Conservation (phyloP, 2,888 invertebrate species). For the Drosophila basisetae region DNA sequence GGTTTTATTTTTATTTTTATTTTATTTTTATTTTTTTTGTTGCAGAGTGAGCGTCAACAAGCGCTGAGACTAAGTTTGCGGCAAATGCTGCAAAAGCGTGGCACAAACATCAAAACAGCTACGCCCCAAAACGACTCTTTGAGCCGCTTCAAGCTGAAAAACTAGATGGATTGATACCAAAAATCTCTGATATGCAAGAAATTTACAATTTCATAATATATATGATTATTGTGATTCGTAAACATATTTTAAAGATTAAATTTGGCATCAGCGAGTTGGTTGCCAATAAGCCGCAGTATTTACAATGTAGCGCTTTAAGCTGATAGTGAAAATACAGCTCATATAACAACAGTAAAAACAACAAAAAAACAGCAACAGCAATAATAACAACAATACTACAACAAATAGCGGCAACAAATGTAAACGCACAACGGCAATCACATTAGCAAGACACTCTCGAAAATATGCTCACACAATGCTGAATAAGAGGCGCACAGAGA, state of each 20-base stretch:
- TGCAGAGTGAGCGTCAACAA: slow-evolving; percentile 36
- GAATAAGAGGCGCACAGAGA: slow-evolving; percentile 43
- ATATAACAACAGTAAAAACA: slow-evolving; percentile 20
- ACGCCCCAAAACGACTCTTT: slow-evolving; percentile 17
- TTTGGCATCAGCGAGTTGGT: background rate
- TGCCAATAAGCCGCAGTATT: slow-evolving; percentile 9
- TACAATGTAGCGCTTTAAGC: slow-evolving; percentile 18
- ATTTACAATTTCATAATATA: fast-evolving
- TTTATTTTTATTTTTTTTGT: slow-evolving; percentile 14
- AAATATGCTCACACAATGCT: slow-evolving; percentile 40
- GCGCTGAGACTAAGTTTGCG: slow-evolving; percentile 3
- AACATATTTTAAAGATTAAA: background rate
- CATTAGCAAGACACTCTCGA: slow-evolving; percentile 36
- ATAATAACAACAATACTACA: slow-evolving; percentile 4
- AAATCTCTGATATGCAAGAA: no score
- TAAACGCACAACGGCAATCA: slow-evolving; percentile 51
- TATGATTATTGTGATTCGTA: background rate
- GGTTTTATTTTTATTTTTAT: slow-evolving; percentile 4
- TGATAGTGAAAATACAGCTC: slow-evolving; percentile 54
- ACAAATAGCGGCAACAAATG: background rate
- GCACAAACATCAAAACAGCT: slow-evolving; percentile 17
- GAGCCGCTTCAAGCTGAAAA: slow-evolving; percentile 12
- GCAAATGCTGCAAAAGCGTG: slow-evolving; percentile 40
- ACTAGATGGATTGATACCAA: background rate
- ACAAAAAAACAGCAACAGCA: slow-evolving; percentile 10